A percentile compares a stretch with the other conserved stretches of the same genome.
These are phyloP conservation scores for Tridacna gigas DNA, from an alignment of 2,888 invertebrate species.

Conservation along the genomic window DNA sequence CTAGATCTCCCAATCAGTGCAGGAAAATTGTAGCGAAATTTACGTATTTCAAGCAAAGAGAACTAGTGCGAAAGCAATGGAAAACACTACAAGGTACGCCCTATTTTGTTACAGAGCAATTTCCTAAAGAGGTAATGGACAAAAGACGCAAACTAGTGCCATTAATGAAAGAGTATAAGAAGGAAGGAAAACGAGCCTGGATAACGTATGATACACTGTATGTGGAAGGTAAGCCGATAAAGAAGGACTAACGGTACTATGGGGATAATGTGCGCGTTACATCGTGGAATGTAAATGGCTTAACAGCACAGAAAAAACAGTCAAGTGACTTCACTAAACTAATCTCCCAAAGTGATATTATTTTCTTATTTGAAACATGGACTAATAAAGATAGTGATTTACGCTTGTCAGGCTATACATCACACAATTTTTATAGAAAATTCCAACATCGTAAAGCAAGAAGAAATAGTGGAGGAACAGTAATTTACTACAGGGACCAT, in stretches of 20 bases:
- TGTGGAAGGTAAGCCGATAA: conserved; percentile 25
- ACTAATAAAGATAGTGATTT: conserved; percentile 13
- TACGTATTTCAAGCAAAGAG: no score
- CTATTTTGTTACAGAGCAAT: no score
- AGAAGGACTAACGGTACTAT: conserved; percentile 10
- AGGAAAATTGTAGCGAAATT: no score
- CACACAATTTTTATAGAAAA: conserved; percentile 17
- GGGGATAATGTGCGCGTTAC: conserved; percentile 25
- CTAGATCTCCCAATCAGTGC: no score
- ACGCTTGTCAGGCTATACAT: conserved; percentile 15
- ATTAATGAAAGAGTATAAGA: no score
- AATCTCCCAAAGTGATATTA: conserved; percentile 2
- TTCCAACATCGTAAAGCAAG: conserved; percentile 12
- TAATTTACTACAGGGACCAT: conserved; percentile 12
- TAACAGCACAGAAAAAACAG: conserved; percentile 3
- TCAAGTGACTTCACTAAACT: conserved; percentile 14
- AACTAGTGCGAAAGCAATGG: no score
- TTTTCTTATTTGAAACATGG: conserved; percentile 27
- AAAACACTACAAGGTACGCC: no score
- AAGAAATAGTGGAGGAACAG: conserved; percentile 16
- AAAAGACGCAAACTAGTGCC: no score
- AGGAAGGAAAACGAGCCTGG: conserved; percentile 31
- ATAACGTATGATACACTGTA: conserved; percentile 38
- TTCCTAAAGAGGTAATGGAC: no score
- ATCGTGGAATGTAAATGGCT: conserved; percentile 40